phyloP scores from a whole-genome alignment of 2,888 invertebrate species.

The Carcina quercana region DNA sequence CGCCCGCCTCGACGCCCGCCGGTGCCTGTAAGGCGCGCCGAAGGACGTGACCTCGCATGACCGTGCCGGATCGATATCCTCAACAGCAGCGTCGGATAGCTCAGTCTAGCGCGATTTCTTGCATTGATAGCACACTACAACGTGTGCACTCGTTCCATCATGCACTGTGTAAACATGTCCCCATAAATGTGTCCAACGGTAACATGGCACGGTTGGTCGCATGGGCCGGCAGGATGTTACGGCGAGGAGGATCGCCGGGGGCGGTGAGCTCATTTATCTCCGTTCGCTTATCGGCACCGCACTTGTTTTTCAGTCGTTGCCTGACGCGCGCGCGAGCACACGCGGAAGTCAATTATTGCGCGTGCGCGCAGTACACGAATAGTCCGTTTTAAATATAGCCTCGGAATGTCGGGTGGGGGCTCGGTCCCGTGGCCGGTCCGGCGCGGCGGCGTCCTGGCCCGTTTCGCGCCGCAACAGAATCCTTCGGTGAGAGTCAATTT shows the following conservation, averaged over 20 bases:
- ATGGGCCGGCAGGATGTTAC: conserved; percentile 62
- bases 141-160: conserved; percentile 21
- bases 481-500: conserved; percentile 63
- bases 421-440: conserved; percentile 85
- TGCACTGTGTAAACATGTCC: conserved; percentile 17
- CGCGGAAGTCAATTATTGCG: conserved; percentile 70
- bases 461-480: conserved; percentile 51
- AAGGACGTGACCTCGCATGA: conserved; percentile 71
- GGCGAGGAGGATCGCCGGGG: conserved; percentile 64
- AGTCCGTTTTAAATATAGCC: conserved; percentile 67
- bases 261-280: conserved; percentile 69
- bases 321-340: conserved; percentile 65
- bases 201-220: conserved; percentile 54
- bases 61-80: conserved; percentile 60
- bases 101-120: conserved; percentile 57
- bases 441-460: conserved; percentile 73
- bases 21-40: conserved; percentile 65
- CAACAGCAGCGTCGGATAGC: conserved; percentile 38
- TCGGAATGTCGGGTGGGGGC: conserved; percentile 71
- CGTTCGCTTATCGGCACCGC: conserved; percentile 55
- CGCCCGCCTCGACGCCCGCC: conserved; percentile 11
- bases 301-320: conserved; percentile 60
- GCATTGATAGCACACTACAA: conserved; percentile 50
- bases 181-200: no score
- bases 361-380: conserved; percentile 69